Evolutionary conservation across 2,797 vertebrate genomes (phyloP).

Genomic region (Enteromius radiatus): DNA sequence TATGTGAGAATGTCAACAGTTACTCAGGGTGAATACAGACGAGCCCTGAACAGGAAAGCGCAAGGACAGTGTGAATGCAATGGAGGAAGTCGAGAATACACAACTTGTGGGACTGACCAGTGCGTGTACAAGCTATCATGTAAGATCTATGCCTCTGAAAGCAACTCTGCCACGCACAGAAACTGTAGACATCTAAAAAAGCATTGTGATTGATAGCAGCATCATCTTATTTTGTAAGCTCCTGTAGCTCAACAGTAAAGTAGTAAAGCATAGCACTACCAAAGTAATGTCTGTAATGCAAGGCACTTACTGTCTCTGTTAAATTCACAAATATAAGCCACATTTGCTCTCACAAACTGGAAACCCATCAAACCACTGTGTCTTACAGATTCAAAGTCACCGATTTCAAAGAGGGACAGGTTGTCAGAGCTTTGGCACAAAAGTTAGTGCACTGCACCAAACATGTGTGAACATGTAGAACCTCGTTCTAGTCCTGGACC

Average conservation of each 20-base stretch:
- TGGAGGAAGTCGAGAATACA: neutral
- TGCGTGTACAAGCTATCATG: neutral
- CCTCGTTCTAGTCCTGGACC: neutral
- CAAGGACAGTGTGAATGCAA: conserved; percentile 33
- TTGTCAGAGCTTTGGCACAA: neutral
- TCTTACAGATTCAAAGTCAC: neutral
- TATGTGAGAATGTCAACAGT: conserved; percentile 71
- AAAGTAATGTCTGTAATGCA: neutral
- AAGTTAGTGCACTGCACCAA: neutral
- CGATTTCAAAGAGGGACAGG: neutral
- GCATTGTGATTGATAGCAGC: neutral
- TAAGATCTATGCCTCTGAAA: neutral
- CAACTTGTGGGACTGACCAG: neutral
- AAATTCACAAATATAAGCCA: conserved; percentile 1
- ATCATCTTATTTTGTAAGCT: neutral
- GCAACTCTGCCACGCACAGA: neutral
- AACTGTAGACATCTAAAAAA: neutral
- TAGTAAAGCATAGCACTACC: neutral
- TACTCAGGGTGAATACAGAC: conserved; percentile 63
- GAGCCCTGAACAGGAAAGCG: conserved; percentile 60
- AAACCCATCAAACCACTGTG: neutral
- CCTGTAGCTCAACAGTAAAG: neutral
- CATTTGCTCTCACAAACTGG: neutral
- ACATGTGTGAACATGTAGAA: neutral
- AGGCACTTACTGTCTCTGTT: neutral